These are phyloP conservation scores for Notodonta dromedarius DNA, from an alignment of 2,888 invertebrate species.

Conservation along the genomic window DNA sequence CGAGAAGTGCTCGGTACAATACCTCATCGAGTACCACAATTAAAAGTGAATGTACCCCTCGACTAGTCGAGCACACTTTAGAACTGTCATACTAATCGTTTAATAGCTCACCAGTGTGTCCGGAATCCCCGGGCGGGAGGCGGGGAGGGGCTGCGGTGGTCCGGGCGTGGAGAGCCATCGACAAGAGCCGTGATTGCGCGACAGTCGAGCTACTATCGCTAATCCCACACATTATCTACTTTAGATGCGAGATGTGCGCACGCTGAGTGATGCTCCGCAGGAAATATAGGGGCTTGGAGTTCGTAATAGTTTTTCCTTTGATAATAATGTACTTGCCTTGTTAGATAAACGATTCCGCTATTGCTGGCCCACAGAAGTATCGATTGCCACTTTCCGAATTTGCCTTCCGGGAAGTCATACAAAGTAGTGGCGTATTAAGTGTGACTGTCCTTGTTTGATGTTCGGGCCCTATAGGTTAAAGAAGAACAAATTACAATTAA, in stretches of 20 bases:
- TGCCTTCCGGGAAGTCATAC: no score
- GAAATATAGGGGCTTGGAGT: not conserved
- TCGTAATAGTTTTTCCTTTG: no score
- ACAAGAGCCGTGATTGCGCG: slow-evolving; percentile 57
- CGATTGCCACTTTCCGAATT: no score
- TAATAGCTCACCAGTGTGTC: not conserved
- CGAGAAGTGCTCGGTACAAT: not conserved
- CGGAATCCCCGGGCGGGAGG: not conserved
- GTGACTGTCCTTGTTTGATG: no score
- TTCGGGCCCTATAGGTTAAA: no score
- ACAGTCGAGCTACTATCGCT: slow-evolving; percentile 23
- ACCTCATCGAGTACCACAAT: not conserved
- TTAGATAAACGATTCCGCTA: no score
- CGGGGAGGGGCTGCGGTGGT: no score
- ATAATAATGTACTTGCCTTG: no score
- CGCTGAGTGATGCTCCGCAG: not conserved
- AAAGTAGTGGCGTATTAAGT: no score
- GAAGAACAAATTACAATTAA: no score
- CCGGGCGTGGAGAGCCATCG: slow-evolving; percentile 12
- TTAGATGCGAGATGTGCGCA: not conserved
- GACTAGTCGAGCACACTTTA: not conserved
- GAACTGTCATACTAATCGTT: slow-evolving; percentile 1
- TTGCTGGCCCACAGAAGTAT: no score
- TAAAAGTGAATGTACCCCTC: not conserved
- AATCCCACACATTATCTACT: slow-evolving; percentile 52